Percentiles rank a stretch among this genome's conserved stretches.
Evolutionary conservation across 1,140 invertebrate species (phyloP).

Genomic region (Leptinotarsa undecemlineata): DNA sequence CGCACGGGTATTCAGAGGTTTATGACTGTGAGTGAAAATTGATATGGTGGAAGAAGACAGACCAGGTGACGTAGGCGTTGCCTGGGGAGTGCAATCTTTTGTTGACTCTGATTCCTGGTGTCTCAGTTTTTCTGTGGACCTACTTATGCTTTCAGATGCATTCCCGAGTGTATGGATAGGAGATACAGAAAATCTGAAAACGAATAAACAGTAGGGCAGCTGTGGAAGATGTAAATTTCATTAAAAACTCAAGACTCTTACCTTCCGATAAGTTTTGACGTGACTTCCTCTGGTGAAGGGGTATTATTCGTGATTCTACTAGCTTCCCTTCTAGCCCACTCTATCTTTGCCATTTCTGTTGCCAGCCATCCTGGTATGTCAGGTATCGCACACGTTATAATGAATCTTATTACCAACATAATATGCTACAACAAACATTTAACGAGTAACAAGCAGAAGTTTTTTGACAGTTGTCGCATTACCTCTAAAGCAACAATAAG

Average conservation of each 20-base stretch:
- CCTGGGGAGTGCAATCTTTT: constrained; percentile 36
- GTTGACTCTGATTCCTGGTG: constrained; percentile 34
- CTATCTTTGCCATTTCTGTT: constrained; percentile 84
- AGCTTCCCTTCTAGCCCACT: constrained; percentile 75
- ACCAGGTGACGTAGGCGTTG: constrained; percentile 43
- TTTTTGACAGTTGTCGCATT: constrained; percentile 32
- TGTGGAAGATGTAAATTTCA: too few species aligned
- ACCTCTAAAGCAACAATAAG: constrained; percentile 84
- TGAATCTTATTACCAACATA: constrained; percentile 79
- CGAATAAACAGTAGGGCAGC: neutral
- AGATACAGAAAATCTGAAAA: constrained; percentile 53
- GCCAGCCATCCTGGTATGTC: constrained; percentile 91
- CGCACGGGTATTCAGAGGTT: constrained; percentile 53
- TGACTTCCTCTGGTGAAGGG: constrained; percentile 50
- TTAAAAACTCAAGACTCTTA: constrained; percentile 23
- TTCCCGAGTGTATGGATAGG: constrained; percentile 49
- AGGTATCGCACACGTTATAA: constrained; percentile 84
- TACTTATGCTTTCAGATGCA: constrained; percentile 28
- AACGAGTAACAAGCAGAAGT: neutral
- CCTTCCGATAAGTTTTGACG: constrained; percentile 51
- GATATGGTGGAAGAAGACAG: constrained; percentile 42
- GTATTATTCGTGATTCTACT: constrained; percentile 48
- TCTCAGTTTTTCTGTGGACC: constrained; percentile 42
- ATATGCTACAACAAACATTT: constrained; percentile 71
- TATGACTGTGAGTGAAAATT: constrained; percentile 43